Base-by-base conservation (phyloP, 1,140 invertebrate genomes). In the Cydia pomonella region DNA sequence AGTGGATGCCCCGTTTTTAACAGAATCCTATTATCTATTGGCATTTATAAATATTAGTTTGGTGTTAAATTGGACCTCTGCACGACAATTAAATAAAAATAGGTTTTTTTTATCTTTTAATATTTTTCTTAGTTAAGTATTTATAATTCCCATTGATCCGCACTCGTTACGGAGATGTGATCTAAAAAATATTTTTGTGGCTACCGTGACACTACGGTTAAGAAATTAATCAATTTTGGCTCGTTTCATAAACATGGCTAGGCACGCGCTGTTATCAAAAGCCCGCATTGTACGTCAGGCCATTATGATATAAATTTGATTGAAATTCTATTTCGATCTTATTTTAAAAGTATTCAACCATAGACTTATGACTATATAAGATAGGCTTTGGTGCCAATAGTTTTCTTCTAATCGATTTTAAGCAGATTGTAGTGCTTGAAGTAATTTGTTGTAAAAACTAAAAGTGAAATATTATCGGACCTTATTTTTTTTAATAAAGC, bases 301-400 rank as follows among this genome's bases (percentile, higher is more conserved):
- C 84, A 89, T 88, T 90, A 88, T 87, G 85, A 88, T 89, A 87
- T 80, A 90, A 89, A 90, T 91, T 92, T 87, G 86, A 91, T 91
- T 91, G 87, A 88, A 89, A 85, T 91, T 88, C 86, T 85, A 87
- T 90, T 88, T 83, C 83, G 82, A 83, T 84, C 82, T 72, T 84
- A 83, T 82, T 75, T 85, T 82, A 66, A 76, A 74, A 66, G 25
- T 74, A 63, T 69, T 33, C 64, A 18, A 69, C 82, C 82, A 87
- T 77, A 89, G 88, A 91, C 72, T 23, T 84, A 79, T 25, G 41
- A 47, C 23, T 16, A 18, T 47, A 13, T 33, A 10, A 33, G 29
- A 69, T 10, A 10, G 27, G 64, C 3, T 23, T 23, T 23, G 21
- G 18, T 59, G 47, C 13, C 81, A 75, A 59, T 44, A 2, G 2